A percentile compares a stretch with the other conserved stretches of the same genome.
These are phyloP conservation scores for Calameuta idolon DNA, from an alignment of 2,888 invertebrate species.

Conservation along the genomic window DNA sequence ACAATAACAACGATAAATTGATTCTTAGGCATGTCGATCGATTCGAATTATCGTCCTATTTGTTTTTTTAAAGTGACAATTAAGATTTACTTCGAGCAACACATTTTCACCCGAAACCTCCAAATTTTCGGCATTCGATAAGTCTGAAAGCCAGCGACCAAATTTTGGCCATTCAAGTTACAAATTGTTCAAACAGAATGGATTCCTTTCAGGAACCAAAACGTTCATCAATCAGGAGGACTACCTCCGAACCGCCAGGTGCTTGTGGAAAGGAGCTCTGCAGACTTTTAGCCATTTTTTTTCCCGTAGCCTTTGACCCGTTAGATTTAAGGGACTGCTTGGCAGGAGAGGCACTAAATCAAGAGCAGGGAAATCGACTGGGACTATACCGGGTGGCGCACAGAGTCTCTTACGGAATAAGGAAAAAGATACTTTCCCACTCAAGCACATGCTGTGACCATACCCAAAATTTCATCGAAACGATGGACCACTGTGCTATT, in stretches of 20 bases:
- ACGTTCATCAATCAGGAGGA: background rate
- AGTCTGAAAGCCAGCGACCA: background rate
- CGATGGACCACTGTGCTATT: background rate
- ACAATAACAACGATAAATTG: too few relatives aligned
- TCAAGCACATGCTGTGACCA: background rate
- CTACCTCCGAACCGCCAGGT: background rate
- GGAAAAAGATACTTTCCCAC: background rate
- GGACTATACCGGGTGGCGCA: background rate
- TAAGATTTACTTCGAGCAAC: too few relatives aligned
- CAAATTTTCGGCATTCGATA: background rate
- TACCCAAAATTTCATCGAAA: background rate
- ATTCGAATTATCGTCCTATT: background rate
- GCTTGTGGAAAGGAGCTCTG: background rate
- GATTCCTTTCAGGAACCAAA: background rate
- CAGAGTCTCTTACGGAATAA: background rate
- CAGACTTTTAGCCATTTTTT: background rate
- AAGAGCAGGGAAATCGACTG: background rate
- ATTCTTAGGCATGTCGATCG: too few relatives aligned
- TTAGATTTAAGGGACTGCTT: background rate
- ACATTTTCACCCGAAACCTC: background rate
- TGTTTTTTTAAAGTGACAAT: too few relatives aligned
- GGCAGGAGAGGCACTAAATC: background rate
- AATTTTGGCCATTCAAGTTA: background rate
- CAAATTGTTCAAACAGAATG: background rate
- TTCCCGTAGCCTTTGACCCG: background rate